A percentile compares a stretch with the other conserved stretches of the same genome.
Evolutionary conservation across 35 echinoderm and acorn worm species (phyloP).

Genomic region (Heliocidaris tuberculata): DNA sequence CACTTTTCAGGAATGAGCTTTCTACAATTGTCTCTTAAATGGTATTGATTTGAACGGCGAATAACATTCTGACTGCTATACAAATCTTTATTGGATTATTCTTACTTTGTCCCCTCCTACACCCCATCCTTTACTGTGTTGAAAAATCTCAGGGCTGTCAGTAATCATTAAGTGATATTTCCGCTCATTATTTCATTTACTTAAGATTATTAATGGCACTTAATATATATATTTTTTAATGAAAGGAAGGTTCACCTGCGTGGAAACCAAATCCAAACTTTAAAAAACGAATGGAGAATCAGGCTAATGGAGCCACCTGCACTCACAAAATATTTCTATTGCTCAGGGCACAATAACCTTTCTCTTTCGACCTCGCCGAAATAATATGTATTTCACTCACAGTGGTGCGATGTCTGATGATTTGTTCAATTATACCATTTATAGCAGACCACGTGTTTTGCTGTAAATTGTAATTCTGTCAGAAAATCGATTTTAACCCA

Average conservation of each 20-base stretch:
- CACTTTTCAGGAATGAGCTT: not conserved
- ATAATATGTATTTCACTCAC: not conserved
- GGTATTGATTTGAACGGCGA: not conserved
- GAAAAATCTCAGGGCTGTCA: not conserved
- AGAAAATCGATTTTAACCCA: not conserved
- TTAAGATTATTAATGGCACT: not conserved
- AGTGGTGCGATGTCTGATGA: not conserved
- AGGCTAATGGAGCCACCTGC: not conserved
- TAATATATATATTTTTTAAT: not conserved
- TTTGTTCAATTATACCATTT: not conserved
- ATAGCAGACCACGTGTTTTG: not conserved
- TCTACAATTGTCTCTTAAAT: slow-evolving; percentile 3
- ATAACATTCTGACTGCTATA: not conserved
- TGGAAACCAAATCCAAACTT: not conserved
- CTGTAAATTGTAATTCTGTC: not conserved
- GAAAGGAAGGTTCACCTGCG: not conserved
- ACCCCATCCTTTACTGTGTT: not conserved
- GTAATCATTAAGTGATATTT: not conserved
- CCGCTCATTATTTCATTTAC: not conserved
- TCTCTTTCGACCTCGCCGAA: not conserved
- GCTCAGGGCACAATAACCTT: not conserved
- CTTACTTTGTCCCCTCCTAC: not conserved
- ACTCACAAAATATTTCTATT: not conserved
- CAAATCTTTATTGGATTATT: not conserved
- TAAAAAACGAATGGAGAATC: not conserved